These are phyloP conservation scores for Petrocephalus microphthalmus DNA, from an alignment of 2,113 vertebrate genomes.

Conservation along the genomic window DNA sequence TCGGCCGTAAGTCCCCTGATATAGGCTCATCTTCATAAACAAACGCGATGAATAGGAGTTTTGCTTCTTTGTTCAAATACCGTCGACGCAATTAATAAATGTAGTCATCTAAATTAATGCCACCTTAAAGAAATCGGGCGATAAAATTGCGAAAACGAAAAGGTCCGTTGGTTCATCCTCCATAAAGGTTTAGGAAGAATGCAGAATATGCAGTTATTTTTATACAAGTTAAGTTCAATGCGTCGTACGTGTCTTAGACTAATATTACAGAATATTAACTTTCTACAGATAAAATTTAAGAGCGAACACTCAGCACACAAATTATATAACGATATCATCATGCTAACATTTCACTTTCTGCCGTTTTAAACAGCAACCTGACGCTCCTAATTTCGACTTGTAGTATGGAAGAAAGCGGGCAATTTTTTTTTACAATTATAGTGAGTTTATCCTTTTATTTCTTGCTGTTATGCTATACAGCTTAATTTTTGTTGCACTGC, in stretches of 20 bases:
- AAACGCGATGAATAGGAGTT: not conserved
- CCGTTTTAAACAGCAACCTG: not conserved
- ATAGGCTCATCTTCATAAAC: not conserved
- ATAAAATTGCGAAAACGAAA: not conserved
- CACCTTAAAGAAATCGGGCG: not conserved
- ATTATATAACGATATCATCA: not conserved
- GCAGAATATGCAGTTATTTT: not conserved
- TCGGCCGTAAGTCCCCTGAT: not conserved
- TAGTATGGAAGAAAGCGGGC: not conserved
- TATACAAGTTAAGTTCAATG: not conserved
- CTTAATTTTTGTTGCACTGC: not conserved
- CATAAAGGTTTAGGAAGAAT: not conserved
- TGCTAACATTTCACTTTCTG: not conserved
- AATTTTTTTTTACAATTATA: not conserved
- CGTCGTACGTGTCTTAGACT: not conserved
- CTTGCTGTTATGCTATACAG: not conserved
- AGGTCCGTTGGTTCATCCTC: not conserved
- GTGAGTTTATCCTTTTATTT: not conserved
- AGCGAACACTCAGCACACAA: not conserved
- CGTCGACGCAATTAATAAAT: not conserved
- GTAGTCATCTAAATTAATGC: not conserved
- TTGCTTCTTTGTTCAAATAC: not conserved
- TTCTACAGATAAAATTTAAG: not conserved
- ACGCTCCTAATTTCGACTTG: not conserved
- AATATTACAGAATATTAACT: not conserved